phyloP scores from a whole-genome alignment of 2,888 invertebrate species.

The Chironomus tentans region DNA sequence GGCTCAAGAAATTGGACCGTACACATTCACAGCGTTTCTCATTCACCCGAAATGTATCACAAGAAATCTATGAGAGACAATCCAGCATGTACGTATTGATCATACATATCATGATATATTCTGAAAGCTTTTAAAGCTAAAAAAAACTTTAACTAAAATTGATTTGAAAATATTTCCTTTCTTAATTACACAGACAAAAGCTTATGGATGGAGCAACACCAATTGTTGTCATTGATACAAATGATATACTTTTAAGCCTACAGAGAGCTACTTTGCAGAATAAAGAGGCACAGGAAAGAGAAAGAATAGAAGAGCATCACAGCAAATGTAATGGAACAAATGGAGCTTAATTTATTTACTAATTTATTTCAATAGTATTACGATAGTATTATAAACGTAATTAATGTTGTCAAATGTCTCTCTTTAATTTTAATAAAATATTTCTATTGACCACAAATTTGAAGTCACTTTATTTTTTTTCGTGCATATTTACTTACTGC shows the following conservation, averaged over 20 bases:
- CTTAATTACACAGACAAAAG: slow-evolving; percentile 36
- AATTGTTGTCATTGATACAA: slow-evolving; percentile 39
- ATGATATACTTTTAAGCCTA: slow-evolving; percentile 37
- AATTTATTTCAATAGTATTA: neutral
- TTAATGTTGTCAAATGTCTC: neutral
- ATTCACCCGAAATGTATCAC: slow-evolving; percentile 42
- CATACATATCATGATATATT: neutral
- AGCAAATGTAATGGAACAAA: neutral
- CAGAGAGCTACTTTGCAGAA: slow-evolving; percentile 36
- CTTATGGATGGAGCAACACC: slow-evolving; percentile 43
- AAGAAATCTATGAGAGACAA: slow-evolving; percentile 41
- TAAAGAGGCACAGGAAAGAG: neutral
- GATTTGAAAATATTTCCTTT: too few species aligned
- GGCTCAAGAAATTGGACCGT: slow-evolving; percentile 38
- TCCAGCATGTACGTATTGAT: slow-evolving; percentile 25
- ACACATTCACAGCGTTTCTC: slow-evolving; percentile 42
- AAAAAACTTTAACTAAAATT: too few species aligned
- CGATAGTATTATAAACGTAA: neutral
- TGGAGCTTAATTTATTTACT: neutral
- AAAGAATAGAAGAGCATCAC: neutral
- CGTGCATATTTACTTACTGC: neutral
- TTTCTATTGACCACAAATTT: neutral
- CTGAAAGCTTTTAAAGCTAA: too few species aligned
- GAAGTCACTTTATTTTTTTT: too few species aligned
- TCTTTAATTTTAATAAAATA: neutral